A percentile compares a stretch with the other conserved stretches of the same genome.
Conservation (phyloP, 2,113 vertebrate species). For the Puffinus mauretanicus region DNA sequence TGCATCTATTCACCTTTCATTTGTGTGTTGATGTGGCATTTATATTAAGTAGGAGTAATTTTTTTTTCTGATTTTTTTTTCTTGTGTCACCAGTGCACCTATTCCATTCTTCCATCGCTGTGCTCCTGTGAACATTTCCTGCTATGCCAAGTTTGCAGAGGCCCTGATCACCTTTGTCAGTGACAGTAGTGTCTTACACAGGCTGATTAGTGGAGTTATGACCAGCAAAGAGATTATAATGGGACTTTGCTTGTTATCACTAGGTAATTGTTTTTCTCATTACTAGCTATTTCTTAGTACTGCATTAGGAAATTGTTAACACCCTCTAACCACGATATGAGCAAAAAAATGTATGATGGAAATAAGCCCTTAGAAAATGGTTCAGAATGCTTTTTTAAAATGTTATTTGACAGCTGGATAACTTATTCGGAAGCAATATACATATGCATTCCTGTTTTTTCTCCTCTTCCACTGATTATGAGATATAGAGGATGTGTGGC, state of each 20-base stretch:
- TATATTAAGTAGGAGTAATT: constrained; percentile 88
- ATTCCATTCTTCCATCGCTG: constrained; percentile 98
- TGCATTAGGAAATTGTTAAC: constrained; percentile 72
- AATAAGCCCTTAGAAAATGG: constrained; percentile 21
- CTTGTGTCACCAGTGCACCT: constrained; percentile 89
- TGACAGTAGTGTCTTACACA: constrained; percentile 95
- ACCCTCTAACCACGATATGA: constrained; percentile 59
- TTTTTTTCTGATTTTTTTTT: constrained; percentile 88
- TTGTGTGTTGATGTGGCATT: constrained; percentile 86
- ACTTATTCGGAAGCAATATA: constrained; percentile 51
- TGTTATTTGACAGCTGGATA: constrained; percentile 33
- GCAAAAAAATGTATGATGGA: constrained; percentile 30
- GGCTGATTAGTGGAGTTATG: constrained; percentile 93
- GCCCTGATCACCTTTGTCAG: constrained; percentile 96
- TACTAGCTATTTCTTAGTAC: constrained; percentile 78
- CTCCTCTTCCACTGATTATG: not conserved
- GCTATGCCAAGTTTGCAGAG: constrained; percentile 95
- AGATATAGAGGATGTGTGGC: not conserved
- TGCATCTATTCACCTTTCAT: constrained; percentile 80
- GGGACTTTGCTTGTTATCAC: constrained; percentile 95
- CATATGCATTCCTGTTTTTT: constrained; percentile 33
- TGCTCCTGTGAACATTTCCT: constrained; percentile 94
- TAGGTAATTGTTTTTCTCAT: constrained; percentile 92
- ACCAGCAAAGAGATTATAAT: constrained; percentile 99
- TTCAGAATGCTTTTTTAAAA: constrained; percentile 44